A percentile compares a stretch with the other conserved stretches of the same genome.
Evolutionary conservation across 2,113 vertebrate species (phyloP).

Genomic region (Oxyruncus cristatus): DNA sequence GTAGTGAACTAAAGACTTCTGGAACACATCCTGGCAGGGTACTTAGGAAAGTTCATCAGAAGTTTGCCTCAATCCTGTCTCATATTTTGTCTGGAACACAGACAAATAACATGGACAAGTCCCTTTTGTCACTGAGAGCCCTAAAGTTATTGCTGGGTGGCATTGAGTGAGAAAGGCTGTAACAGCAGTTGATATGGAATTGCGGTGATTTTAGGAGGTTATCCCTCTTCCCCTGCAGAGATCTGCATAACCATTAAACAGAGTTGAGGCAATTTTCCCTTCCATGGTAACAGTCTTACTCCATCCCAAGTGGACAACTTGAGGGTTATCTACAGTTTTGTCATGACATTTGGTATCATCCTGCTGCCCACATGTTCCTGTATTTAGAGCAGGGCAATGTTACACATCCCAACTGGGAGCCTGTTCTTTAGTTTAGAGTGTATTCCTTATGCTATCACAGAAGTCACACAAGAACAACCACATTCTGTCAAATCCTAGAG

Average conservation of each 20-base stretch:
- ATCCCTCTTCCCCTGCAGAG: background rate
- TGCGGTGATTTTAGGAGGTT: background rate
- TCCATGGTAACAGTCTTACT: background rate
- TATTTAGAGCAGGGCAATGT: background rate
- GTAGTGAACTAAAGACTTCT: background rate
- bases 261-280: background rate
- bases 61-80: background rate
- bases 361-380: background rate
- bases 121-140: background rate
- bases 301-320: background rate
- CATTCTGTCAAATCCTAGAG: background rate
- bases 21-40: background rate
- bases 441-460: background rate
- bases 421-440: background rate
- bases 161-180: background rate
- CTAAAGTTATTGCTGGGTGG: background rate
- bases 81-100: background rate
- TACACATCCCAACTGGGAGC: background rate
- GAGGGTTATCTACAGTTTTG: background rate
- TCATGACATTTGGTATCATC: background rate
- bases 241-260: background rate
- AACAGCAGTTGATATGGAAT: background rate
- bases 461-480: background rate
- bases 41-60: background rate
- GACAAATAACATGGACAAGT: background rate